These are phyloP conservation scores for Lepidonotus clava DNA, from an alignment of 2,888 invertebrate genomes.

Conservation along the genomic window DNA sequence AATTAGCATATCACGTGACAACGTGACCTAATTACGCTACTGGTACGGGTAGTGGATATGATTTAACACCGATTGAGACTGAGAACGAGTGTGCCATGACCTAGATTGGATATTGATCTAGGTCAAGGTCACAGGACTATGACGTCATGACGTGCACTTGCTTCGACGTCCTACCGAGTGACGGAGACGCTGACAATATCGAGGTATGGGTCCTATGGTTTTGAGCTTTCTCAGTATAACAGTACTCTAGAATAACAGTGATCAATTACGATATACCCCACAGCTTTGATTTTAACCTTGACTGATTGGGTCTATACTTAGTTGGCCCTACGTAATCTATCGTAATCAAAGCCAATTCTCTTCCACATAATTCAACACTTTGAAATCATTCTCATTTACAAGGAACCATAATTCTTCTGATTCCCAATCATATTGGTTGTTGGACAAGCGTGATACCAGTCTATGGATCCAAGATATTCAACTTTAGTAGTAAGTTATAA, in stretches of 20 bases:
- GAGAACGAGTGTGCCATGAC: not conserved
- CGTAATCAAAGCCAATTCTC: not conserved
- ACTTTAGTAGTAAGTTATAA: too few species aligned
- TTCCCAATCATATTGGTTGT: too few species aligned
- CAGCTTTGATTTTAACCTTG: not conserved
- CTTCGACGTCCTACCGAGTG: not conserved
- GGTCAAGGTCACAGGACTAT: conserved; percentile 18
- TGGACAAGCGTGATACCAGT: too few species aligned
- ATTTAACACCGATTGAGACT: not conserved
- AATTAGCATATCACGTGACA: not conserved
- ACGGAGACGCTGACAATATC: conserved; percentile 17
- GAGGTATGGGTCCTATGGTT: conserved; percentile 26
- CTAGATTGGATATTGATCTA: not conserved
- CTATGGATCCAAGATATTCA: too few species aligned
- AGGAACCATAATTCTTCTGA: too few species aligned
- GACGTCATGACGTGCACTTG: not conserved
- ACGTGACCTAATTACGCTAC: not conserved
- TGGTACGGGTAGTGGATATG: conserved; percentile 13
- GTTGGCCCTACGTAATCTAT: not conserved
- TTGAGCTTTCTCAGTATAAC: not conserved
- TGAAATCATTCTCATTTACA: too few species aligned
- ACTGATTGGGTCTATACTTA: not conserved
- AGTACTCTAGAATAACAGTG: not conserved
- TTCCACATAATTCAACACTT: too few species aligned
- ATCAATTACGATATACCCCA: not conserved